These are phyloP conservation scores for Cotesia congregata DNA, from an alignment of 2,888 invertebrate genomes.

Conservation along the genomic window DNA sequence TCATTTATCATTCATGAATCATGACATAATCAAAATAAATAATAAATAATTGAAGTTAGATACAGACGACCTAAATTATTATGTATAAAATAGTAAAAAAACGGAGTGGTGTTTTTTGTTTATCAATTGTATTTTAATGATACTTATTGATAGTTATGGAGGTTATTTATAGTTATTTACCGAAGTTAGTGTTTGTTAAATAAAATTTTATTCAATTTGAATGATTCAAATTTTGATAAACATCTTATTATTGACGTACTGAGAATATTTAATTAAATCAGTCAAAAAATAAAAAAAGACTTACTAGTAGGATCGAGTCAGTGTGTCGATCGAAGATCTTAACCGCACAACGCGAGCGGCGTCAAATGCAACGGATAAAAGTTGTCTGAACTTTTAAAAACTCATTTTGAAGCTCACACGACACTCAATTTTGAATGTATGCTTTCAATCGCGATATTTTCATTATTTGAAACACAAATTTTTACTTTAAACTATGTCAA, in stretches of 20 bases:
- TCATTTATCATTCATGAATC: neutral
- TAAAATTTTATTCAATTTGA: neutral
- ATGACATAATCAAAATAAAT: neutral
- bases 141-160: neutral
- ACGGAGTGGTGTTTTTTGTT: neutral
- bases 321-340: slow-evolving; percentile 30
- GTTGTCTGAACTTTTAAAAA: slow-evolving; percentile 35
- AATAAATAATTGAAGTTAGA: neutral
- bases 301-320: slow-evolving; percentile 35
- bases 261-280: neutral
- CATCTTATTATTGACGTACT: neutral
- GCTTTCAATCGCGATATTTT: neutral
- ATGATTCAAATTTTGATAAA: neutral
- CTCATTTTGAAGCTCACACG: slow-evolving; percentile 31
- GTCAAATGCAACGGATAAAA: slow-evolving; percentile 25
- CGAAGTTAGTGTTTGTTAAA: neutral
- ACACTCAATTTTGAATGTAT: slow-evolving; percentile 22
- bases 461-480: neutral
- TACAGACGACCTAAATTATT: neutral
- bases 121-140: neutral
- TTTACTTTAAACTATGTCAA: slow-evolving; percentile 10
- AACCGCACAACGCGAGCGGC: slow-evolving; percentile 32
- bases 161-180: neutral
- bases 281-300: slow-evolving; percentile 23
- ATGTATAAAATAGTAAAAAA: neutral